Conservation (phyloP, 2,888 invertebrate species). For the Conus canariensis region DNA sequence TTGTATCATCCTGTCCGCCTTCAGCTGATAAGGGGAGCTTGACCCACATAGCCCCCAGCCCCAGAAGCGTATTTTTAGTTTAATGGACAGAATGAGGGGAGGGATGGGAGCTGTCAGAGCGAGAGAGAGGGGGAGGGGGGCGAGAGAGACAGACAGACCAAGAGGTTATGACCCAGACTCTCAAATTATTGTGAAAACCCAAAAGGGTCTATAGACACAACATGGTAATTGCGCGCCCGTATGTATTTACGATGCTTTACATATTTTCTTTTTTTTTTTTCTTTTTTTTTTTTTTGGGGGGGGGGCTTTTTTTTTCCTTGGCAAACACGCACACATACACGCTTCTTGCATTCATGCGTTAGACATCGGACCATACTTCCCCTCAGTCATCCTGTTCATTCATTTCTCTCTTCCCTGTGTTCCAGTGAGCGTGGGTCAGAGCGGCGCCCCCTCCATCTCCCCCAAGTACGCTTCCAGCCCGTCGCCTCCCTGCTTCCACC, state of each 20-base stretch:
- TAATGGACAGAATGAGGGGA: neutral
- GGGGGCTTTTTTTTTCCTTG: neutral
- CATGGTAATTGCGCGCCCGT: too few relatives aligned
- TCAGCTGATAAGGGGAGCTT: neutral
- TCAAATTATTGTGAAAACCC: too few relatives aligned
- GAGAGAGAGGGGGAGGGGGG: neutral
- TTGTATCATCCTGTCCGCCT: neutral
- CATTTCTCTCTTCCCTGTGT: constrained; percentile 27
- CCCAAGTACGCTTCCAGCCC: constrained; percentile 22
- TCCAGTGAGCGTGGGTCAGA: constrained; percentile 28
- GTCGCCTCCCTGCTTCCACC: constrained; percentile 1
- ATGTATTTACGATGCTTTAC: too few relatives aligned
- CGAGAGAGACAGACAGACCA: too few relatives aligned
- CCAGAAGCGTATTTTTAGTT: neutral
- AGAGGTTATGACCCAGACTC: too few relatives aligned
- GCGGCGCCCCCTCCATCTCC: constrained; percentile 27
- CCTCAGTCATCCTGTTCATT: neutral
- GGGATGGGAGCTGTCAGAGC: neutral
- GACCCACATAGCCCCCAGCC: neutral
- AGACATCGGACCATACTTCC: neutral
- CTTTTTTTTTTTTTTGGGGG: neutral
- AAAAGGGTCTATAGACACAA: too few relatives aligned
- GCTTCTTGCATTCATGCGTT: too few relatives aligned
- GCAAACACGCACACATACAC: too few relatives aligned
- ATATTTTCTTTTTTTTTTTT: too few relatives aligned